A percentile compares a stretch with the other conserved stretches of the same genome.
Evolutionary conservation across 2,797 vertebrate species (phyloP).

Genomic region (Luscinia megarhynchos): DNA sequence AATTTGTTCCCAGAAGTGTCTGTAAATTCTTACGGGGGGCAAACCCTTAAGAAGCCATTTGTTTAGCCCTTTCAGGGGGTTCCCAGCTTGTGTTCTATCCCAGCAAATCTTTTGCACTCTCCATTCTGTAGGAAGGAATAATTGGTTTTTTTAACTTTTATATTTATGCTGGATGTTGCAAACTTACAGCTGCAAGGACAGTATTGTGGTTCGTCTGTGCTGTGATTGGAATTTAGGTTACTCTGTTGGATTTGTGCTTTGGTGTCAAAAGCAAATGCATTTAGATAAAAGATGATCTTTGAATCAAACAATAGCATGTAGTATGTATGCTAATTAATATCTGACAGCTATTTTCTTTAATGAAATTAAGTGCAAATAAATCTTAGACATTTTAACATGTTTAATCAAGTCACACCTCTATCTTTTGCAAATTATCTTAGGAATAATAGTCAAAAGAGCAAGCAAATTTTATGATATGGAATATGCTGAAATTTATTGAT

Average conservation of each 20-base stretch:
- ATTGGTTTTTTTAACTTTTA: not conserved
- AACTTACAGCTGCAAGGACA: not conserved
- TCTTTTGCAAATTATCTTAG: slow-evolving; percentile 37
- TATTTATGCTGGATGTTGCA: not conserved
- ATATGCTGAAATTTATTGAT: slow-evolving; percentile 50
- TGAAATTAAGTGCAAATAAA: slow-evolving; percentile 52
- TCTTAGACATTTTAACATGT: slow-evolving; percentile 18
- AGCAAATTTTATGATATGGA: slow-evolving; percentile 36
- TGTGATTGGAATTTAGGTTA: not conserved
- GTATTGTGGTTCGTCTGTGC: not conserved
- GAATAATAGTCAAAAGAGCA: slow-evolving; percentile 45
- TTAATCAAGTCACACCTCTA: slow-evolving; percentile 60
- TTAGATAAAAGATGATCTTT: slow-evolving; percentile 19
- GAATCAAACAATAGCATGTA: slow-evolving; percentile 45
- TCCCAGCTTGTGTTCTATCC: not conserved
- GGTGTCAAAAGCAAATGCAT: slow-evolving; percentile 29
- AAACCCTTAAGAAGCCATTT: not conserved
- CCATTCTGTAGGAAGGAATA: not conserved
- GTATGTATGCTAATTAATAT: slow-evolving; percentile 63
- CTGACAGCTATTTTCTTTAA: slow-evolving; percentile 62
- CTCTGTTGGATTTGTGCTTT: not conserved
- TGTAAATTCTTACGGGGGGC: not conserved
- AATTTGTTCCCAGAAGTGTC: not conserved
- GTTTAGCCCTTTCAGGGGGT: not conserved
- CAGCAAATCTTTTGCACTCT: not conserved